Evolutionary conservation across 2,888 invertebrate genomes (phyloP).

Genomic region (Meta bourneti): DNA sequence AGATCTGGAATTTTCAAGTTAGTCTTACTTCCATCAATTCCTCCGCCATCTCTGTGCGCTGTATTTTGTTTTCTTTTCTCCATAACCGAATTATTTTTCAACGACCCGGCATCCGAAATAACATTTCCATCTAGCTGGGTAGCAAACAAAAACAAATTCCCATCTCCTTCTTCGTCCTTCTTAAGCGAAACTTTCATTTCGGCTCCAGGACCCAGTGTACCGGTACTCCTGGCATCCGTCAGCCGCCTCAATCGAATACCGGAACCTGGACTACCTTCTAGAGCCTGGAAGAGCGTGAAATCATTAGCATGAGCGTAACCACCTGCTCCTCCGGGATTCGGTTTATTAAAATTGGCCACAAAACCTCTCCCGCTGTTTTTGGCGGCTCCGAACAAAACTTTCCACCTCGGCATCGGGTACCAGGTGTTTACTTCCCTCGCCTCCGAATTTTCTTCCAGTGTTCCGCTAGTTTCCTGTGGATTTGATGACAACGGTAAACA

Average conservation of each 20-base stretch:
- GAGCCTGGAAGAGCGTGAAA: conserved; percentile 7
- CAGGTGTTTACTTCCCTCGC: conserved; percentile 57
- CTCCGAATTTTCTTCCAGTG: conserved; percentile 6
- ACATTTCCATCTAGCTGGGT: not conserved
- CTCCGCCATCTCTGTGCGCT: no score
- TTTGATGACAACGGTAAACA: conserved; percentile 62
- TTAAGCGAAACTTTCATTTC: not conserved
- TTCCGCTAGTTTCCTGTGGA: not conserved
- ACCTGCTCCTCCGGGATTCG: conserved; percentile 44
- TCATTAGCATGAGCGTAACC: conserved; percentile 56
- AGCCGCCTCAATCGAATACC: conserved; percentile 34
- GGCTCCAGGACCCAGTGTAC: no score
- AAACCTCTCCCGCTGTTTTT: conserved; percentile 47
- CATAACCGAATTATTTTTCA: not conserved
- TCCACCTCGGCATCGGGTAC: conserved; percentile 59
- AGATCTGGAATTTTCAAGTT: no score
- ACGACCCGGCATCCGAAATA: not conserved
- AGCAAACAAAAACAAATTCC: conserved; percentile 1
- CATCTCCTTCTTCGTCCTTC: conserved; percentile 4
- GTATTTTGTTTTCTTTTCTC: not conserved
- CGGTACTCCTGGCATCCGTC: not conserved
- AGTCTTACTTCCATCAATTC: no score
- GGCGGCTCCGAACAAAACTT: conserved; percentile 28
- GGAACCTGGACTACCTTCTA: not conserved
- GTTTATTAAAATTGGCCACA: conserved; percentile 61